Percentiles rank a stretch among this genome's conserved stretches.
Evolutionary conservation across 2,888 invertebrate genomes (phyloP).

Genomic region (Orchestes rusci): DNA sequence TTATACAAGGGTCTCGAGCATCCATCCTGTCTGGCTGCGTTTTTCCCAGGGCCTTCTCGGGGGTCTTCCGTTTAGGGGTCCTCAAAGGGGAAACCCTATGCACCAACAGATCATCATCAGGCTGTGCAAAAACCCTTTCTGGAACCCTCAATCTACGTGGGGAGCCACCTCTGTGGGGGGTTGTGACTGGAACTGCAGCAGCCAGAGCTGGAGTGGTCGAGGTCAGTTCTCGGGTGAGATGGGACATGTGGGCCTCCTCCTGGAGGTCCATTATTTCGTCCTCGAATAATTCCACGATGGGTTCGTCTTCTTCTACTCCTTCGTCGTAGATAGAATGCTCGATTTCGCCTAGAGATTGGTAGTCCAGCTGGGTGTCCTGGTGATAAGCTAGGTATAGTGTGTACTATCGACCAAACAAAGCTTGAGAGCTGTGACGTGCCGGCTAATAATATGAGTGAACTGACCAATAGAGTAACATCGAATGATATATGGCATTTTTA

Average conservation of each 20-base stretch:
- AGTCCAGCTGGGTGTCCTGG: too few relatives aligned
- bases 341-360: background rate
- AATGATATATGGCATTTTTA: too few relatives aligned
- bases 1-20: slow-evolving; percentile 7
- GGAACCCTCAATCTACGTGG: slow-evolving; percentile 25
- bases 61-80: too few relatives aligned
- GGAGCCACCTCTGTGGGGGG: slow-evolving; percentile 25
- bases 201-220: slow-evolving; percentile 19
- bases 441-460: too few relatives aligned
- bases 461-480: too few relatives aligned
- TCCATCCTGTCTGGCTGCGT: background rate
- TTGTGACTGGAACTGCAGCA: slow-evolving; percentile 28
- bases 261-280: slow-evolving; percentile 13
- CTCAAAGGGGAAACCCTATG: too few relatives aligned
- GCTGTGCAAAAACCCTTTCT: slow-evolving; percentile 20
- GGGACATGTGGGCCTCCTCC: slow-evolving; percentile 7
- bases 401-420: too few relatives aligned
- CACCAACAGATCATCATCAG: slow-evolving; percentile 10
- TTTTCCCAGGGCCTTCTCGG: slow-evolving; percentile 1
- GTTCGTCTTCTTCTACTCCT: slow-evolving; percentile 18
- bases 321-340: slow-evolving; percentile 6
- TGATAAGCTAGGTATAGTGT: too few relatives aligned
- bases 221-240: slow-evolving; percentile 6
- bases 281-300: slow-evolving; percentile 11
- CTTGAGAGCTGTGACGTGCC: too few relatives aligned